Percentiles rank a stretch among this genome's conserved stretches.
Evolutionary conservation across 2,113 vertebrate species (phyloP).

Genomic region (Echinops telfairi): DNA sequence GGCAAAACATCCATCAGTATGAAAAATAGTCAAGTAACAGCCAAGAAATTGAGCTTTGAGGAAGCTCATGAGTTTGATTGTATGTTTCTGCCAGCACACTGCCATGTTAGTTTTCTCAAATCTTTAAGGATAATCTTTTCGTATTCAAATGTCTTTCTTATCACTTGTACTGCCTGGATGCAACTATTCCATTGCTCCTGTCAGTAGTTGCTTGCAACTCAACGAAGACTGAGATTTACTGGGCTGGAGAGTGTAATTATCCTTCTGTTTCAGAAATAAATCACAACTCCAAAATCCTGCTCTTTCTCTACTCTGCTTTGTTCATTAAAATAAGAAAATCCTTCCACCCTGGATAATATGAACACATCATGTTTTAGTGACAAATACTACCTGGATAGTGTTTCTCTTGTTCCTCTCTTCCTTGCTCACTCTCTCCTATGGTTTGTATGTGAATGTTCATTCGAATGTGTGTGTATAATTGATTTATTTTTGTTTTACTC

Average conservation of each 20-base stretch:
- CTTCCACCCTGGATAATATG: slow-evolving; percentile 6
- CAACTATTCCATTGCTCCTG: slow-evolving; percentile 58
- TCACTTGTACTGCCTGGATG: slow-evolving; percentile 65
- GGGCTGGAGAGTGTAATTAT: slow-evolving; percentile 72
- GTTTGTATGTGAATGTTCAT: too few species aligned
- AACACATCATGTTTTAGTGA: slow-evolving; percentile 36
- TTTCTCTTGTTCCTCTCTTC: neutral
- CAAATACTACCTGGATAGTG: neutral
- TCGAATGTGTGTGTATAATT: neutral
- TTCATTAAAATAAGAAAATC: slow-evolving; percentile 16
- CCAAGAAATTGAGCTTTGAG: slow-evolving; percentile 81
- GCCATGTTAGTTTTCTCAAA: slow-evolving; percentile 74
- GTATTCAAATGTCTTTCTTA: slow-evolving; percentile 77
- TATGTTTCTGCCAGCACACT: slow-evolving; percentile 75
- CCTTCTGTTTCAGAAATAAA: slow-evolving; percentile 75
- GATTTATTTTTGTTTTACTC: slow-evolving; percentile 1
- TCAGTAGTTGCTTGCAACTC: slow-evolving; percentile 64
- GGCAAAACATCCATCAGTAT: slow-evolving; percentile 83
- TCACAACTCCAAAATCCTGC: slow-evolving; percentile 53
- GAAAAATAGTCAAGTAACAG: slow-evolving; percentile 83
- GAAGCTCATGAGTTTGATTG: slow-evolving; percentile 65
- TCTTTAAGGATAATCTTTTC: slow-evolving; percentile 80
- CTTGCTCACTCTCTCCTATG: neutral
- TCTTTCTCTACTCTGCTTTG: slow-evolving; percentile 52
- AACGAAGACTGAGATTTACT: slow-evolving; percentile 73